These are phyloP conservation scores for Lissonota sp. DNA, from an alignment of 2,888 invertebrate species.

Conservation along the genomic window DNA sequence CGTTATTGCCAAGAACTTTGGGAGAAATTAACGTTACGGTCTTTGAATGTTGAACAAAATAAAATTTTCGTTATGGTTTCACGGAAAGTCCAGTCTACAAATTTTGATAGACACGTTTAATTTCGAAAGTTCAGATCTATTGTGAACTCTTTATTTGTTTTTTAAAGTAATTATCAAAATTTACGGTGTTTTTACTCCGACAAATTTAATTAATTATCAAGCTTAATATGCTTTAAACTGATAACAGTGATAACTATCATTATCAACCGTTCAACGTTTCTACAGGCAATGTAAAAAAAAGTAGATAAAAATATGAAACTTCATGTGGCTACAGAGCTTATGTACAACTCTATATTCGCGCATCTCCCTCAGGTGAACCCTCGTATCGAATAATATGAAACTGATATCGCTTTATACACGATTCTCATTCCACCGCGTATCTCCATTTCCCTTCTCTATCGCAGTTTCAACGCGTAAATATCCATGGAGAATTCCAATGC, in stretches of 20 bases:
- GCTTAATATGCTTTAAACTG: background rate
- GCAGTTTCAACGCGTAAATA: slow-evolving; percentile 8
- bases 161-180: too few relatives aligned
- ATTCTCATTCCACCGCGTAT: slow-evolving; percentile 37
- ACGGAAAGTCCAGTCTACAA: too few relatives aligned
- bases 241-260: background rate
- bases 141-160: too few relatives aligned
- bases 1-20: slow-evolving; percentile 11
- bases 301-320: background rate
- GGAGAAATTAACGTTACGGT: slow-evolving; percentile 9
- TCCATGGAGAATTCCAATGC: too few relatives aligned
- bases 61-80: too few relatives aligned
- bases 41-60: background rate
- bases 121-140: too few relatives aligned
- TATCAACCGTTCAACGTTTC: slow-evolving; percentile 5
- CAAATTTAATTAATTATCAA: too few relatives aligned
- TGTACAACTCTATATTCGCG: background rate
- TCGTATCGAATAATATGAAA: slow-evolving; percentile 46
- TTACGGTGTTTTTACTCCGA: too few relatives aligned
- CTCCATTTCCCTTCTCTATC: slow-evolving; percentile 51
- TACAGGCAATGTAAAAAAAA: background rate
- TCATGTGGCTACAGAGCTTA: background rate
- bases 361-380: background rate
- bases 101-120: too few relatives aligned
- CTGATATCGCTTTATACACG: slow-evolving; percentile 52